phyloP scores from a whole-genome alignment of 2,888 invertebrate genomes.

The Lochmaea crataegi region DNA sequence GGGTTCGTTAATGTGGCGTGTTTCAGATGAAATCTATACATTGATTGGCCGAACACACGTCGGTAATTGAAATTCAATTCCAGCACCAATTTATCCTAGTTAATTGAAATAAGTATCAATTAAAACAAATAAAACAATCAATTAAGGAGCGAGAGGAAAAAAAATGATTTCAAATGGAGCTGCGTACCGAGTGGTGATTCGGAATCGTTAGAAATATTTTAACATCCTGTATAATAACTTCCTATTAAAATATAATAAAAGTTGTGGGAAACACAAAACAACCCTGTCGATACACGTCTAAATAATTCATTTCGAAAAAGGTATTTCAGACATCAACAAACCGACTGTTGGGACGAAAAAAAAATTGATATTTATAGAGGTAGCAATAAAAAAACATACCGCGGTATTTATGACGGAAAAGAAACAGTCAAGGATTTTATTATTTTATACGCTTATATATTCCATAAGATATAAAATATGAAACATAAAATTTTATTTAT shows the following conservation, averaged over 20 bases:
- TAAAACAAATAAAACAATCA: constrained; percentile 37
- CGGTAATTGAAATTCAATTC: constrained; percentile 60
- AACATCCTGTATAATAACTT: neutral
- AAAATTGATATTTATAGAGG: constrained; percentile 35
- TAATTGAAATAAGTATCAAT: constrained; percentile 50
- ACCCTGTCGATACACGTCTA: constrained; percentile 16
- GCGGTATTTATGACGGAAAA: constrained; percentile 41
- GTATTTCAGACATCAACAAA: constrained; percentile 25
- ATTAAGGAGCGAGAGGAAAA: constrained; percentile 22
- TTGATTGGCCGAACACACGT: constrained; percentile 46
- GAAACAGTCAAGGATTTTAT: constrained; percentile 43
- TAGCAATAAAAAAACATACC: constrained; percentile 37
- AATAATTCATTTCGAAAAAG: constrained; percentile 29
- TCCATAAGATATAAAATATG: constrained; percentile 40
- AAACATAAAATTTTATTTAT: constrained; percentile 41
- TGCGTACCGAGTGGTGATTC: constrained; percentile 5
- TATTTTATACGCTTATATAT: constrained; percentile 41
- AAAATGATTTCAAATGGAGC: constrained; percentile 27
- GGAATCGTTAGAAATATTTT: neutral
- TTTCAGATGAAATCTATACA: constrained; percentile 40
- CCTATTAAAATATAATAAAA: neutral
- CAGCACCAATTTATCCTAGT: constrained; percentile 58
- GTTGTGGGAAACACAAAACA: constrained; percentile 24
- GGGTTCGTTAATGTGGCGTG: constrained; percentile 41
- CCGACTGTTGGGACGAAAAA: constrained; percentile 29